These are phyloP conservation scores for Stenodera caucasica DNA, from an alignment of 2,888 invertebrate species.

Conservation along the genomic window DNA sequence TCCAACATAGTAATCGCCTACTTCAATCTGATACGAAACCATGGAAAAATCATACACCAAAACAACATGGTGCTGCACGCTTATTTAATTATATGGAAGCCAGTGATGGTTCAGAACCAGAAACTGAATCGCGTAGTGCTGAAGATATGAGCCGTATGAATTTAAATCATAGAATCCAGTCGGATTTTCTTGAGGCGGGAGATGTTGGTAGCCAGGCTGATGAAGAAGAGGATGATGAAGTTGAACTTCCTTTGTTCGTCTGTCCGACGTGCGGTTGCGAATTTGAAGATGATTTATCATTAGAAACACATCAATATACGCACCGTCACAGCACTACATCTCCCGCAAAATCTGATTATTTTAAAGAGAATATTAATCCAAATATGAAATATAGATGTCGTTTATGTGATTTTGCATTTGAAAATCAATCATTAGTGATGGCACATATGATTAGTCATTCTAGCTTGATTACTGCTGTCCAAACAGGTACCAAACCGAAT, in stretches of 20 bases:
- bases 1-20: constrained; percentile 51
- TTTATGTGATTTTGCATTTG: constrained; percentile 55
- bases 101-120: constrained; percentile 69
- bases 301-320: constrained; percentile 57
- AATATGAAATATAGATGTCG: constrained; percentile 55
- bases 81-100: constrained; percentile 76
- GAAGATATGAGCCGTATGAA: constrained; percentile 51
- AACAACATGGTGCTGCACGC: constrained; percentile 66
- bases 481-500: constrained; percentile 39
- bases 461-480: constrained; percentile 44
- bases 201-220: constrained; percentile 56
- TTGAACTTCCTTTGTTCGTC: constrained; percentile 57
- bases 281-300: constrained; percentile 58
- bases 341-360: constrained; percentile 56
- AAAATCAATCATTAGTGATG: constrained; percentile 56
- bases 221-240: constrained; percentile 52
- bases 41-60: constrained; percentile 50
- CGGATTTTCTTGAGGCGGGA: constrained; percentile 69
- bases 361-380: constrained; percentile 55
- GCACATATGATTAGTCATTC: constrained; percentile 58
- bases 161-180: constrained; percentile 52
- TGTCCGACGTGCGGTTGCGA: constrained; percentile 61
- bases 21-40: constrained; percentile 48
- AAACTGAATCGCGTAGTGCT: constrained; percentile 56
- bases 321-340: constrained; percentile 57